These are phyloP conservation scores for Lomographa bimaculata DNA, from an alignment of 2,888 invertebrate genomes.

Conservation along the genomic window DNA sequence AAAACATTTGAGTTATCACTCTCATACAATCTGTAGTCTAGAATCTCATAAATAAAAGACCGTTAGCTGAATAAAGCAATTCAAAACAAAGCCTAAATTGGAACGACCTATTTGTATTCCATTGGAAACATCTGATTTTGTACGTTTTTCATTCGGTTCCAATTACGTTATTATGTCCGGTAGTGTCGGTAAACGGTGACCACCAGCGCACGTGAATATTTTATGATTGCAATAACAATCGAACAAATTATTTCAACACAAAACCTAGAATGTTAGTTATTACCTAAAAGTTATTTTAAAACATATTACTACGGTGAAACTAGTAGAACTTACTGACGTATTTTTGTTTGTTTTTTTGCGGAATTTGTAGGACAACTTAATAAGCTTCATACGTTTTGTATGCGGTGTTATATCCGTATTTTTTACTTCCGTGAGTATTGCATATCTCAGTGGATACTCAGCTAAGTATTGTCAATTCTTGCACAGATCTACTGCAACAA, in stretches of 20 bases:
- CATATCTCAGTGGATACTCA: too few species aligned
- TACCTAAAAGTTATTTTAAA: conserved; percentile 16
- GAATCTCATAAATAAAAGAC: too few species aligned
- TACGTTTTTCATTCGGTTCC: conserved; percentile 30
- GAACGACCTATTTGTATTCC: conserved; percentile 12
- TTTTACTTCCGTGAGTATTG: too few species aligned
- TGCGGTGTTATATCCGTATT: too few species aligned
- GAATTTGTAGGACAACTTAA: too few species aligned
- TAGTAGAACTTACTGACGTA: neutral
- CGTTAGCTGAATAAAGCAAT: conserved; percentile 9
- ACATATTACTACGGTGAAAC: neutral
- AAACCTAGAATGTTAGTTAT: conserved; percentile 16
- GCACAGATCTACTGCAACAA: conserved; percentile 13
- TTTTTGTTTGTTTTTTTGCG: too few species aligned
- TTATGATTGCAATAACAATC: conserved; percentile 31
- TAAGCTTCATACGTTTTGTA: too few species aligned
- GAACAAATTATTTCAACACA: conserved; percentile 16
- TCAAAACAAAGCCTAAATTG: conserved; percentile 14
- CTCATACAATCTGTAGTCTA: too few species aligned
- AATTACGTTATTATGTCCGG: conserved; percentile 29
- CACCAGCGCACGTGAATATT: conserved; percentile 41
- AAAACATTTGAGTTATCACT: too few species aligned
- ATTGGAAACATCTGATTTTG: conserved; percentile 23
- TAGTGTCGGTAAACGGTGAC: conserved; percentile 31
- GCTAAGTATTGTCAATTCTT: neutral